These are phyloP conservation scores for Arbacia lixula DNA, from an alignment of 53 echinoderm and acorn worm species.

Conservation along the genomic window DNA sequence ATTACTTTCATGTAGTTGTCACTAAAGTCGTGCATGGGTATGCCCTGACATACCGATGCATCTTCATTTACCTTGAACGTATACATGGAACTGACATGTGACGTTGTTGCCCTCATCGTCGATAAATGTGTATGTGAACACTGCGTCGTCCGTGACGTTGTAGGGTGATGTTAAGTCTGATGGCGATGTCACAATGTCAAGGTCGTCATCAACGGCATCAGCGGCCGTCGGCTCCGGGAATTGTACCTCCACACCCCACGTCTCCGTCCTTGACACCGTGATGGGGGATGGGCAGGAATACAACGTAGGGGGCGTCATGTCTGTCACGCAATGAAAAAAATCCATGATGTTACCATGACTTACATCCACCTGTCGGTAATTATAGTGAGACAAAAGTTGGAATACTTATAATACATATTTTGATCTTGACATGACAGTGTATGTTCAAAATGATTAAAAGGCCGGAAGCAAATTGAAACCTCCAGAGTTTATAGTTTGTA, in stretches of 20 bases:
- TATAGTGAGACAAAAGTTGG: too few relatives aligned
- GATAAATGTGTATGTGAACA: constrained; percentile 52
- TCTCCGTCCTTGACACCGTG: constrained; percentile 7
- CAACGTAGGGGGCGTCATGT: constrained; percentile 49
- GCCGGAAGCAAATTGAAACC: too few relatives aligned
- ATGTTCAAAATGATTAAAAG: too few relatives aligned
- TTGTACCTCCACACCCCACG: constrained; percentile 13
- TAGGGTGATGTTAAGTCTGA: constrained; percentile 63
- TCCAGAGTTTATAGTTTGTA: too few relatives aligned
- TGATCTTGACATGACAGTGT: too few relatives aligned
- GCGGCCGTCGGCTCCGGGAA: constrained; percentile 59
- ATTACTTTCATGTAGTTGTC: too few relatives aligned
- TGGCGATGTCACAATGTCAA: constrained; percentile 52
- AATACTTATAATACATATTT: too few relatives aligned
- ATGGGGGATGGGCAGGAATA: constrained; percentile 67
- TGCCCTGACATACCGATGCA: too few relatives aligned
- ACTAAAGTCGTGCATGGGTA: too few relatives aligned
- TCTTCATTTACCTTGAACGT: constrained; percentile 55
- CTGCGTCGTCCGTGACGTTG: constrained; percentile 37
- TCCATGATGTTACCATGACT: too few relatives aligned
- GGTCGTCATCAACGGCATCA: constrained; percentile 33
- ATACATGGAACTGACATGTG: constrained; percentile 51
- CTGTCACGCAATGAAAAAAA: too few relatives aligned
- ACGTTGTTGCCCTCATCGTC: constrained; percentile 61
- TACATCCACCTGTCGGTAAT: too few relatives aligned